Evolutionary conservation across 2,888 invertebrate species (phyloP).

Genomic region (Melangyna quadrimaculata): DNA sequence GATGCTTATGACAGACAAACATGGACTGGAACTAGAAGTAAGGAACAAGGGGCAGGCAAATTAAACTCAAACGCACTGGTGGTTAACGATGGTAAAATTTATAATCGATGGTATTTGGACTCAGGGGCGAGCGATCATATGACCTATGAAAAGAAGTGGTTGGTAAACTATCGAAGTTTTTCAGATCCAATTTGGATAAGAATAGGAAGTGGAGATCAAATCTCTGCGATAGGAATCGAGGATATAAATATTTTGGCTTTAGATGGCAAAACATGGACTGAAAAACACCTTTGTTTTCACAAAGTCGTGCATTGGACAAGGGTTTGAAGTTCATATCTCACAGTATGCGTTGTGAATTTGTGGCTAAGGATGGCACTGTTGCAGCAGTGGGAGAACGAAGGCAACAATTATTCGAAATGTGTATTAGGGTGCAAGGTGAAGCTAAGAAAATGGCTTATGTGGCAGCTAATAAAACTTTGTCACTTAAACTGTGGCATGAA

Average conservation of each 20-base stretch:
- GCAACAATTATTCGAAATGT: not conserved
- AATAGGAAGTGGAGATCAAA: not conserved
- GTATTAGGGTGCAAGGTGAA: not conserved
- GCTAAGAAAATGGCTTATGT: not conserved
- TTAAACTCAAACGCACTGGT: too few species aligned
- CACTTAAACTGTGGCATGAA: not conserved
- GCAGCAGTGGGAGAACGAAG: too few species aligned
- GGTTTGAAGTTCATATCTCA: too few species aligned
- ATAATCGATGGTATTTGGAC: not conserved
- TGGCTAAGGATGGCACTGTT: too few species aligned
- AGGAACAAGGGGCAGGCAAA: too few species aligned
- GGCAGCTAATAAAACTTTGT: not conserved
- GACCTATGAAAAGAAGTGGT: conserved; percentile 1
- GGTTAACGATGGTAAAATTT: too few species aligned
- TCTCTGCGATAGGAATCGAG: not conserved
- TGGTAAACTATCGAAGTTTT: not conserved
- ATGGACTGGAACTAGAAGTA: too few species aligned
- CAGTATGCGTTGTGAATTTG: too few species aligned
- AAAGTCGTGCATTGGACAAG: too few species aligned
- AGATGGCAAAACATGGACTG: too few species aligned
- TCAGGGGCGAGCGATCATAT: not conserved
- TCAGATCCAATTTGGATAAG: not conserved
- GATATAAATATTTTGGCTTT: not conserved
- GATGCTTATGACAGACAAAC: too few species aligned
- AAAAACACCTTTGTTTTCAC: too few species aligned